Base-by-base conservation (phyloP, 2,113 vertebrate genomes). In the Amphiprion percula region DNA sequence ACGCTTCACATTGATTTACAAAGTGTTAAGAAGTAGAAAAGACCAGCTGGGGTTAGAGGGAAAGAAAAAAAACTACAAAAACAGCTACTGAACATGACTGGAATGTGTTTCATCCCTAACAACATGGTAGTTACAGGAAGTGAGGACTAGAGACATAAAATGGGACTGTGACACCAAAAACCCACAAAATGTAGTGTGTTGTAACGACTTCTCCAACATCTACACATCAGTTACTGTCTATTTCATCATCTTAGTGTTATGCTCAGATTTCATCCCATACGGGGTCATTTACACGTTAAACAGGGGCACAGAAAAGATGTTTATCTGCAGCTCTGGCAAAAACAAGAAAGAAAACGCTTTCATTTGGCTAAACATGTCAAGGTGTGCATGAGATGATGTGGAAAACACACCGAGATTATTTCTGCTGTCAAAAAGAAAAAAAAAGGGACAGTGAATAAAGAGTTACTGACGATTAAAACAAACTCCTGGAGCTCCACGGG, bases 1-100 rank as follows among this genome's bases (percentile, higher is more conserved):
- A 88, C 80, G 84, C 68, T 90, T 92, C 91, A 94, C 91, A 90
- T 82, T 84, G 64, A 90, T 62, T 84, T 84, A 82, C 75, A 86
- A 90, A 87, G 82, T 86, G 87, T 90, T 60, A 71, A 64, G 73
- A 73, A 93, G 60, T 79, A 71, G 74, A 92, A 93, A 93, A 90
- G 49, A 83, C 50, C 65, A 64, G 50, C 46, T 82, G 86, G 64
- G 85, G 79, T 90, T 78, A 68, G 60, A 82, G 28, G 26, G 55
- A 52, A 21, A 84, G 67, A 59, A 69, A 55, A 55, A 65, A 67
- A 52, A 68, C 49, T 67, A 59, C 44, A 65, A 60, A 82, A 67
- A 80, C 54, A 39, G 50, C 65, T 68, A 80, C 68, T 54, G 26
- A 72, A 64, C 78, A 68, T 26, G 23, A 62, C 60, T 26, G 70